Conservation (phyloP, 2,888 invertebrate species). For the Orthosia cruda region DNA sequence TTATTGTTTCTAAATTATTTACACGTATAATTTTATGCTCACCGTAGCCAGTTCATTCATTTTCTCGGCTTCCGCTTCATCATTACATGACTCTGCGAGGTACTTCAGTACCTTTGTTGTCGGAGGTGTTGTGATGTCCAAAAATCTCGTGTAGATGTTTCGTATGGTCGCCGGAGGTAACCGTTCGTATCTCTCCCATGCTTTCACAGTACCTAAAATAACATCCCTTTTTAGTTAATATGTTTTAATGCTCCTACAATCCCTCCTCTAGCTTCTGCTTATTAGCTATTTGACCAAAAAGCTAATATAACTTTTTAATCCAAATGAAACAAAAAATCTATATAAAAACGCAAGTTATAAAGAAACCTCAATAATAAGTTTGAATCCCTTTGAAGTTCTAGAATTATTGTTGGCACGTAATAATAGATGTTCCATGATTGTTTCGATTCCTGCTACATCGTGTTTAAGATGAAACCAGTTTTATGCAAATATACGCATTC, state of each 20-base stretch:
- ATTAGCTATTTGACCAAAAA: neutral
- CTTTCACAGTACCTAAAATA: conserved; percentile 94
- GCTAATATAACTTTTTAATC: neutral
- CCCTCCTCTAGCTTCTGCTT: neutral
- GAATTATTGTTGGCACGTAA: neutral
- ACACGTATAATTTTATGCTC: conserved; percentile 68
- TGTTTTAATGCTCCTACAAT: neutral
- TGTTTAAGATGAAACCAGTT: conserved; percentile 19
- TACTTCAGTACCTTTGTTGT: conserved; percentile 96
- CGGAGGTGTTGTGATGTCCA: conserved; percentile 98
- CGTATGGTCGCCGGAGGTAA: conserved; percentile 94
- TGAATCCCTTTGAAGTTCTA: neutral
- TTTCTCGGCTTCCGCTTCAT: conserved; percentile 93
- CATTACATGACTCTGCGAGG: conserved; percentile 95
- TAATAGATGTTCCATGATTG: neutral
- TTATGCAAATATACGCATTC: conserved; percentile 22
- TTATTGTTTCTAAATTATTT: conserved; percentile 12
- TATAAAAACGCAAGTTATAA: neutral
- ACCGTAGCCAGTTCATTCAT: conserved; percentile 95
- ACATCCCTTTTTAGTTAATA: neutral
- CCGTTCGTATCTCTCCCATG: conserved; percentile 96
- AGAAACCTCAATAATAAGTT: too few relatives aligned
- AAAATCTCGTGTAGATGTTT: conserved; percentile 95
- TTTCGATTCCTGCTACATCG: neutral
- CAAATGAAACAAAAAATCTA: too few relatives aligned